These are phyloP conservation scores for Amphipyra tragopoginis DNA, from an alignment of 2,888 invertebrate genomes.

Conservation along the genomic window DNA sequence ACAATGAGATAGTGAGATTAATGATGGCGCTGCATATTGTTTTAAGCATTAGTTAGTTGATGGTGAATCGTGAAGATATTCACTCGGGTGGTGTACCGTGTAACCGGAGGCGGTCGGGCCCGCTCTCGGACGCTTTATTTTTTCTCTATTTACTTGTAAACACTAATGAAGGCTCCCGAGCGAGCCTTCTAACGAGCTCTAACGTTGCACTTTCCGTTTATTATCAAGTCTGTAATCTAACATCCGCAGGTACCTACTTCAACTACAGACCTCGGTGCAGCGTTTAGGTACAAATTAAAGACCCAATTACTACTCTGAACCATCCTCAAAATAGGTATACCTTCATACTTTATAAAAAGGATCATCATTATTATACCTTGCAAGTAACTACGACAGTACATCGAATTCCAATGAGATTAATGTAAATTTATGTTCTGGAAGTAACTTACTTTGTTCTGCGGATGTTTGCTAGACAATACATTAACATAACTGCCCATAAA, in stretches of 20 bases:
- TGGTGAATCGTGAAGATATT: slow-evolving; percentile 31
- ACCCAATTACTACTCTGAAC: slow-evolving; percentile 23
- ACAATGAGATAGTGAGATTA: slow-evolving; percentile 88
- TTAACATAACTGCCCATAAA: slow-evolving; percentile 77
- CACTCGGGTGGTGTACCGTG: slow-evolving; percentile 34
- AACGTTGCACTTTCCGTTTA: slow-evolving; percentile 77
- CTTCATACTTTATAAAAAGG: not conserved
- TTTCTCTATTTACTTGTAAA: slow-evolving; percentile 76
- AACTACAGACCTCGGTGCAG: slow-evolving; percentile 33
- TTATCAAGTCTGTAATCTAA: slow-evolving; percentile 80
- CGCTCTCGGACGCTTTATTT: slow-evolving; percentile 68
- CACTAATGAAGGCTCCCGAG: slow-evolving; percentile 81
- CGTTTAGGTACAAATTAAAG: slow-evolving; percentile 37
- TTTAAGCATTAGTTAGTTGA: slow-evolving; percentile 75
- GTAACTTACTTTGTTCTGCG: slow-evolving; percentile 52
- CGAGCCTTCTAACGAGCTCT: slow-evolving; percentile 79
- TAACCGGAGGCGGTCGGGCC: slow-evolving; percentile 56
- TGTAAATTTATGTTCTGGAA: slow-evolving; percentile 48
- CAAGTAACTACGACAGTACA: slow-evolving; percentile 6
- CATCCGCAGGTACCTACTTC: slow-evolving; percentile 49
- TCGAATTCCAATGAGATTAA: slow-evolving; percentile 52
- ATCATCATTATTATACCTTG: not conserved
- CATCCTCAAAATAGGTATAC: slow-evolving; percentile 2
- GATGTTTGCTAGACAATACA: slow-evolving; percentile 76
- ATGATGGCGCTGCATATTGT: slow-evolving; percentile 78